Evolutionary conservation across 2,113 vertebrate species (phyloP), one percentile per base, ranked within the genome.

Genomic region (pig (Sus scrofa)): DNA sequence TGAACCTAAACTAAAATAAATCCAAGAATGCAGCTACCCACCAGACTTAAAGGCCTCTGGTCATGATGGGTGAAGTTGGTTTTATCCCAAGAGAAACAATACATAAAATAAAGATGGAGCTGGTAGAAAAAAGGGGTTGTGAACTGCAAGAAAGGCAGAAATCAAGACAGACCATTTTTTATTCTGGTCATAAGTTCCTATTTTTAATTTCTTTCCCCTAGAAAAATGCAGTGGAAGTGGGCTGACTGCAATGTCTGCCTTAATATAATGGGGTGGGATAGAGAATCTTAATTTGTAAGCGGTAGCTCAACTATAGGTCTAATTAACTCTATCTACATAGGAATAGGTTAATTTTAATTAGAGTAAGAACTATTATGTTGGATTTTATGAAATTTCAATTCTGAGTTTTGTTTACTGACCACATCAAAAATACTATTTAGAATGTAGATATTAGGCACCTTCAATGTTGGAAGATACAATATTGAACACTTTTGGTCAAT

Each of bases 101-200:
- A 79, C 82, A 94, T 93, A 78, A 96, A 90, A 97, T 85, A 98
- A 93, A 89, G 94, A 86, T 63, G 39, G 74, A 89, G 88, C 27
- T 32, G 30, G 79, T 15, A 50, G 44, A 71, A n/a, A n/a, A n/a
- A n/a, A 60, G 62, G 52, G 88, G 77, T 54, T 96, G 54, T 68
- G 89, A 89, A 73, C 54, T 54, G 0, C 8, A 65, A 73, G 52
- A 67, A 26, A 74, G 79, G 91, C 73, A 78, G n/a, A 92, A 81
- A 19, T 60, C 52, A 60, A 71, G 73, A 91, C 44, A 91, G 60
- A 50, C 20, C 39, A 62, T 39, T 39, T 88, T 74, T 84, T 94
- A 91, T 89, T 94, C 94, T 83, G 60, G 68, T 60, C 70, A 39
- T 58, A 70, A 79, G 58, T 86, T 27, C 20, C 44, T 73, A 7